phyloP scores from a whole-genome alignment of 2,113 vertebrate genomes.

The Syngnathus scovelli region DNA sequence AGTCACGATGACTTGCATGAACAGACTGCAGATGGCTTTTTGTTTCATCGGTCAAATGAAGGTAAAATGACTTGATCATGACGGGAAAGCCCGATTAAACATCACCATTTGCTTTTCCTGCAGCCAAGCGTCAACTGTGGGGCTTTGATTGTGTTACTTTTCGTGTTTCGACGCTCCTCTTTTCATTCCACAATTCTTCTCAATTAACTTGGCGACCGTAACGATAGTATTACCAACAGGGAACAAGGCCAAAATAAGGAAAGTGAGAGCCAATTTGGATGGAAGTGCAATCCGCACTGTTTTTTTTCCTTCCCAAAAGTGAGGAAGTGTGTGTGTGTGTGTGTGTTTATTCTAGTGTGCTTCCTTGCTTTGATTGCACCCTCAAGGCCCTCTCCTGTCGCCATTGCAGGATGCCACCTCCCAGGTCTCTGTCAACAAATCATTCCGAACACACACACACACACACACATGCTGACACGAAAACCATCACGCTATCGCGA shows the following conservation, averaged over 20 bases:
- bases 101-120: neutral
- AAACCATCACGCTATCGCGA: constrained; percentile 10
- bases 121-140: constrained; percentile 1
- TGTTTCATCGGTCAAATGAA: neutral
- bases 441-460: constrained; percentile 52
- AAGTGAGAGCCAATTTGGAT: constrained; percentile 18
- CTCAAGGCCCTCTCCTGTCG: constrained; percentile 56
- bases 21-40: neutral
- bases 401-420: constrained; percentile 63
- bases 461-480: constrained; percentile 27
- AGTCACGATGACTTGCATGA: neutral
- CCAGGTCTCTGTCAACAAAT: constrained; percentile 66
- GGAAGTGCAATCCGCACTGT: constrained; percentile 41
- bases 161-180: neutral
- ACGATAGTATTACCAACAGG: constrained; percentile 14
- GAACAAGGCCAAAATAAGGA: constrained; percentile 11
- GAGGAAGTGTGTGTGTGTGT: constrained; percentile 25
- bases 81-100: neutral
- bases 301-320: constrained; percentile 4
- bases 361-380: constrained; percentile 70
- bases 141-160: neutral
- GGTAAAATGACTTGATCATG: neutral
- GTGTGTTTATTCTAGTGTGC: constrained; percentile 54
- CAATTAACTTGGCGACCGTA: constrained; percentile 12
- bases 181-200: constrained; percentile 4